Evolutionary conservation across 2,888 invertebrate genomes (phyloP), one percentile per base, ranked within the genome.

Genomic region (Andrena hattorfiana): DNA sequence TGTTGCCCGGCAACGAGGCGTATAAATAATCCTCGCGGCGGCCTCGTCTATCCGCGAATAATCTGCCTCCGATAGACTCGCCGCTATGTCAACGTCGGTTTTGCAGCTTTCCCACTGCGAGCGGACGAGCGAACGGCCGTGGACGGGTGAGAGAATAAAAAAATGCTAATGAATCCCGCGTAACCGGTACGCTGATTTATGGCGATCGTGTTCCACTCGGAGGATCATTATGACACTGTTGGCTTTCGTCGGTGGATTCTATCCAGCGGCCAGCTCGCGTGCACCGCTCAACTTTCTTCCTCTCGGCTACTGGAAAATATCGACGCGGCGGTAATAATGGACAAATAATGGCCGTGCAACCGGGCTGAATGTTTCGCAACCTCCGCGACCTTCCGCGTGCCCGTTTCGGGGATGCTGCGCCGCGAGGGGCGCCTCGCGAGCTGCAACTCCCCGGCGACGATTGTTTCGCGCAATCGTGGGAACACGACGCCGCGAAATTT

Each of bases 141-240:
- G 48, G 60, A 20, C 23, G 10, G 7, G 8, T 16, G 42, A n/a
- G 49, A n/a, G 48, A 16, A 28, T 48, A 69, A 49, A 49, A 66
- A 81, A 86, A 81, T 86, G 66, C 73, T 86, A 87, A 87, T 88
- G 87, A 87, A 88, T 86, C 83, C 77, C 83, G 79, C 85, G 77
- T 84, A 85, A 81, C 82, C 86, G 88, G 80, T 79, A 71, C 72
- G 64, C 75, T 88, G 88, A 87, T 88, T 87, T 87, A 87, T 87
- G 79, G 86, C 81, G 87, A 83, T 81, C 85, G 88, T 87, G 83
- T 85, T 81, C 81, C 83, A 86, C 84, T 85, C 80, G 76, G 68
- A 66, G 77, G 84, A 86, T 88, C 86, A 81, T 87, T 88, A 87
- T 85, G 87, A 88, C 88, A 88, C 87, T 72, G 81, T 79, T 71